Base-by-base conservation (phyloP, 35 echinoderm and acorn worm genomes). In the Apostichopus parvimensis region DNA sequence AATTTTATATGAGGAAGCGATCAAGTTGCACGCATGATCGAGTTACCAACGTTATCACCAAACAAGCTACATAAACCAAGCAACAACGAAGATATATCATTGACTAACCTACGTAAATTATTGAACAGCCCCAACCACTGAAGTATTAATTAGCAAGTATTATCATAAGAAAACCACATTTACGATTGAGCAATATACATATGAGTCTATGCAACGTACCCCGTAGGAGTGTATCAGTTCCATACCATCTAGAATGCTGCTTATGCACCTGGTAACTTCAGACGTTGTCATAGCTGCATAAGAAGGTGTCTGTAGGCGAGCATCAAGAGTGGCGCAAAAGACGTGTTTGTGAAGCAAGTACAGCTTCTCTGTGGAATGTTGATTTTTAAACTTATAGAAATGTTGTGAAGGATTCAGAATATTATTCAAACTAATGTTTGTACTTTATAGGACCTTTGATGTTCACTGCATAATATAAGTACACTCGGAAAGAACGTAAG, bases 231-330 rank as follows among this genome's bases (percentile, higher is more conserved):
- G 81, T 22, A 84, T 21, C 11, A 84, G 6, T 58, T 54, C 52
- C 56, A 84, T 53, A 14, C 81, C 81, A 58, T 84, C 81, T 18
- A 84, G 54, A 14, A 84, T 84, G 55, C 58, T 59, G 54, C 55
- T 84, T 5, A 84, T 22, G 13, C 58, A 84, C 15, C 54, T 58
- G 5, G 23, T 5, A 58, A 84, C 54, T 58, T 84, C 28, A 57
- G 9, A 12, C 4, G 52, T 17, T 26, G 52, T 6, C 17, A 82
- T 56, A 15, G 9, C 52, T 55, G 52, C 79, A 82, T 54, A 53
- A 55, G 52, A n/a, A 56, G 52, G 52, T 55, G 79, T 56, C 25
- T 45, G 20, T 12, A 82, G 15, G 15, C 52, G 79, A 15, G 15
- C 17, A 18, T 45, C 34, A 6, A 82, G 45, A 5, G 79, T 56